Base-by-base conservation (phyloP, 1,140 invertebrate species). In the Euborellia annulipes region DNA sequence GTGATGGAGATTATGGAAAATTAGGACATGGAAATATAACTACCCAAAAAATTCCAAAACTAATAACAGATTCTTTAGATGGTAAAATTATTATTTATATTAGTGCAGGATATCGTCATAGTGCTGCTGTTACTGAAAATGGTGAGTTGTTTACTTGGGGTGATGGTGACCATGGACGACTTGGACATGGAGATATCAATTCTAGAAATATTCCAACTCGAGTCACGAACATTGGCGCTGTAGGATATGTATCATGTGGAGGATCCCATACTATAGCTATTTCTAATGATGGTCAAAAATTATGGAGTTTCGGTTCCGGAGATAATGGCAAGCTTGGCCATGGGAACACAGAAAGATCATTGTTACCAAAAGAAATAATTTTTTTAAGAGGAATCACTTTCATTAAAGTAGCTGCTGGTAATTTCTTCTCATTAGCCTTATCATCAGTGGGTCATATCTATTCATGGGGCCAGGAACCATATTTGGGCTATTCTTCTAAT, bases 221-320 rank as follows among this genome's bases (percentile, higher is more conserved):
- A 16, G 75, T 80, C 1, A 57, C 63, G 38, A 70, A 71, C 46
- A 58, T 79, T 22, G 65, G 61, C 44, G 66, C 68, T 22, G 69
- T 79, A 9, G 66, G 76, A 3, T 65, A 70, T 45, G 73, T 78
- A 6, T 68, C 74, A 2, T 78, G 75, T 62, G 76, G 76, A 9
- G 71, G 69, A 57, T 67, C 73, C 8, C 76, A 79, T 52, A 77
- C 76, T 11, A 50, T 79, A 13, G 76, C 70, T 13, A 61, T 79
- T 9, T 75, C 73, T 2, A 59, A 60, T 40, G 75, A 78, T 65
- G 74, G 75, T 1, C 61, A 69, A 57, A 76, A 68, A 11, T 70
- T 77, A 0, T 79, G 76, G 76, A 76, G 75, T 9, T 78, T 78
- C 62, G 76, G 76, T 8, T 66, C 63, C 37, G 69, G 68, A 34